A percentile compares a stretch with the other conserved stretches of the same genome.
Evolutionary conservation across 2,888 invertebrate genomes (phyloP).

Genomic region (Aquatica leii): DNA sequence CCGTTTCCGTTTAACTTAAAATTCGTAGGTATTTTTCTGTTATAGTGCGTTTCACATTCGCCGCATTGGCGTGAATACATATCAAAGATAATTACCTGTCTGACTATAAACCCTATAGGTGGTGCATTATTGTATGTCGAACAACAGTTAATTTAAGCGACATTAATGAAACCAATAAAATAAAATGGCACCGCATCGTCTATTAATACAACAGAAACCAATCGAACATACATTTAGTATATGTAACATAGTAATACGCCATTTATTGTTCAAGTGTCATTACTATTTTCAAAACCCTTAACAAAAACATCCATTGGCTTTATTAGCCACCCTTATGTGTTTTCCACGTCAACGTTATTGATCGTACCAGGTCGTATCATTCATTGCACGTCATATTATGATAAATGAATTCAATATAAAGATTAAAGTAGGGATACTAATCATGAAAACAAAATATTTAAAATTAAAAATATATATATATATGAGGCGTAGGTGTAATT

Average conservation of each 20-base stretch:
- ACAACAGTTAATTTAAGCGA: conserved; percentile 11
- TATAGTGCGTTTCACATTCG: no score
- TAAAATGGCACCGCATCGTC: conserved; percentile 4
- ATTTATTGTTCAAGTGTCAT: not conserved
- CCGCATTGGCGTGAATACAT: no score
- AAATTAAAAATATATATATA: no score
- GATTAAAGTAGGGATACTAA: conserved; percentile 15
- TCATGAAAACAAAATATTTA: not conserved
- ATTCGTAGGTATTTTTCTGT: no score
- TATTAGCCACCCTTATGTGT: conserved; percentile 16
- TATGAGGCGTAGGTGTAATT: conserved; percentile 17
- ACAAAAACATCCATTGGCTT: not conserved
- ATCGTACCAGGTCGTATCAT: conserved; percentile 22
- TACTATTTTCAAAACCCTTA: not conserved
- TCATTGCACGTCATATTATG: conserved; percentile 23
- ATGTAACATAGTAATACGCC: not conserved
- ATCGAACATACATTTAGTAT: not conserved
- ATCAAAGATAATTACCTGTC: conserved; percentile 2
- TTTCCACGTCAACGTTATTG: conserved; percentile 24
- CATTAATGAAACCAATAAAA: conserved; percentile 12
- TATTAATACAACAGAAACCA: conserved; percentile 1
- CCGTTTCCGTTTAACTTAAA: no score
- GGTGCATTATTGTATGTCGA: not conserved
- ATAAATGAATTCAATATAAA: conserved; percentile 25
- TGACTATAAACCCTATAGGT: conserved; percentile 6